A percentile compares a stretch with the other conserved stretches of the same genome.
Conservation (phyloP, 37 sponge, comb jelly and placozoan genomes). For the Tethya wilhelma region DNA sequence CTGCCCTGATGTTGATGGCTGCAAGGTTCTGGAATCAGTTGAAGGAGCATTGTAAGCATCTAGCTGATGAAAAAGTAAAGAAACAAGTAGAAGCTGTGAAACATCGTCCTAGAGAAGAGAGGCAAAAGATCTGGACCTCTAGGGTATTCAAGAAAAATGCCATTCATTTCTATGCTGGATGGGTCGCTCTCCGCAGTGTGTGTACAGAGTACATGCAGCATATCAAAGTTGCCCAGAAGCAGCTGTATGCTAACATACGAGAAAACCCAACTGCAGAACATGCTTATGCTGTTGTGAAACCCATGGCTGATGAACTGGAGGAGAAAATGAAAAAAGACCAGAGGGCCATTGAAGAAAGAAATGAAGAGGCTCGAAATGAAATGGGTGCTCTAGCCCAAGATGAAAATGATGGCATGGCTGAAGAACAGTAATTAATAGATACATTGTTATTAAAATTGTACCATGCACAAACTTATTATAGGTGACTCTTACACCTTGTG, state of each 20-base stretch:
- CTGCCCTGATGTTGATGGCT: slow-evolving; percentile 64
- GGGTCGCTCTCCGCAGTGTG: slow-evolving; percentile 68
- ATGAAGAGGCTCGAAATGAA: no score
- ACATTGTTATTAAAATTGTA: no score
- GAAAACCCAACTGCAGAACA: slow-evolving; percentile 58
- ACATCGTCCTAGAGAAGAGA: slow-evolving; percentile 32
- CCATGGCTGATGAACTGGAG: no score
- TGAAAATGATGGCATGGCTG: no score
- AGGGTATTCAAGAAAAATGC: slow-evolving; percentile 47
- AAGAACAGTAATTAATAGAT: no score
- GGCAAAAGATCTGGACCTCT: slow-evolving; percentile 46
- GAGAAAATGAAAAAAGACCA: no score
- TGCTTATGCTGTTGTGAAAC: no score
- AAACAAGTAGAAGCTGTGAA: slow-evolving; percentile 30
- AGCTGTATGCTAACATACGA: slow-evolving; percentile 47
- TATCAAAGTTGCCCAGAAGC: slow-evolving; percentile 57
- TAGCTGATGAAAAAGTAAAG: slow-evolving; percentile 24
- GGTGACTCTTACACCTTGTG: no score
- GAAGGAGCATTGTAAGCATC: slow-evolving; percentile 47
- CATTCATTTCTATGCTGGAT: slow-evolving; percentile 43
- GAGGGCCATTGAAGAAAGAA: no score
- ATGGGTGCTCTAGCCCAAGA: no score
- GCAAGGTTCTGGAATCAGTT: slow-evolving; percentile 70
- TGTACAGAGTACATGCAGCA: slow-evolving; percentile 38
- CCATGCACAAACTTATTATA: no score